These are phyloP conservation scores for Argyrosomus regius DNA, from an alignment of 2,797 vertebrate genomes.

Conservation along the genomic window DNA sequence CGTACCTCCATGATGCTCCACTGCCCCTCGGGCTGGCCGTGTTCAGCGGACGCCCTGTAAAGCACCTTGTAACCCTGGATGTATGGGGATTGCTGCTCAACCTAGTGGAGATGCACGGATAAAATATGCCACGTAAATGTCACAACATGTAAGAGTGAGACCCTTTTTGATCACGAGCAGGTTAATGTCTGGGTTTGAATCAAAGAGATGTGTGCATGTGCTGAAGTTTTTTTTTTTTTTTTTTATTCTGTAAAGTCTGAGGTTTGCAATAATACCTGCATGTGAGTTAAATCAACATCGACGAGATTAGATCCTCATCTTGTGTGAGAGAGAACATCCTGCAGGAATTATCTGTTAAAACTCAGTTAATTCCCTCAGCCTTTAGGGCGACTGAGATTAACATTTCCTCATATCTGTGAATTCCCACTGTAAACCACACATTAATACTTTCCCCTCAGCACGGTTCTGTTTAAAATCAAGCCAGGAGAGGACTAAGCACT, in stretches of 20 bases:
- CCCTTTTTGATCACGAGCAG: neutral
- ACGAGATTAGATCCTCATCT: neutral
- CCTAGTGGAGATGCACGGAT: slow-evolving; percentile 80
- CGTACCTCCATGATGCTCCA: slow-evolving; percentile 94
- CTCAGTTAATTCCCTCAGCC: slow-evolving; percentile 44
- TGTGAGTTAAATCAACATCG: slow-evolving; percentile 20
- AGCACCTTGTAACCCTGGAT: slow-evolving; percentile 98
- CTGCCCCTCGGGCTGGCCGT: slow-evolving; percentile 88
- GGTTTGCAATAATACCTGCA: neutral
- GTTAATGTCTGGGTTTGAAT: neutral
- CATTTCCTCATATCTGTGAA: slow-evolving; percentile 53
- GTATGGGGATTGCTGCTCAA: slow-evolving; percentile 96
- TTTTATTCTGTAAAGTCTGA: neutral
- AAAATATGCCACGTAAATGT: neutral
- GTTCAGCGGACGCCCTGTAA: slow-evolving; percentile 87
- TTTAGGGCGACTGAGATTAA: slow-evolving; percentile 45
- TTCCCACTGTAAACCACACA: slow-evolving; percentile 69
- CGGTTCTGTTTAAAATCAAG: slow-evolving; percentile 58
- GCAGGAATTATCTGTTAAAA: slow-evolving; percentile 46
- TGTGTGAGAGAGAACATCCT: slow-evolving; percentile 23
- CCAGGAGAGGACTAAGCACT: slow-evolving; percentile 56
- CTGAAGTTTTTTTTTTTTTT: neutral
- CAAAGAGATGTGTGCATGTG: neutral
- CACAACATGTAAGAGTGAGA: neutral
- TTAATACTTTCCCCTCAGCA: slow-evolving; percentile 72